Evolutionary conservation across 37 sponge, comb jelly and placozoan species (phyloP).

Genomic region (Chondrilla cf. caribensis): DNA sequence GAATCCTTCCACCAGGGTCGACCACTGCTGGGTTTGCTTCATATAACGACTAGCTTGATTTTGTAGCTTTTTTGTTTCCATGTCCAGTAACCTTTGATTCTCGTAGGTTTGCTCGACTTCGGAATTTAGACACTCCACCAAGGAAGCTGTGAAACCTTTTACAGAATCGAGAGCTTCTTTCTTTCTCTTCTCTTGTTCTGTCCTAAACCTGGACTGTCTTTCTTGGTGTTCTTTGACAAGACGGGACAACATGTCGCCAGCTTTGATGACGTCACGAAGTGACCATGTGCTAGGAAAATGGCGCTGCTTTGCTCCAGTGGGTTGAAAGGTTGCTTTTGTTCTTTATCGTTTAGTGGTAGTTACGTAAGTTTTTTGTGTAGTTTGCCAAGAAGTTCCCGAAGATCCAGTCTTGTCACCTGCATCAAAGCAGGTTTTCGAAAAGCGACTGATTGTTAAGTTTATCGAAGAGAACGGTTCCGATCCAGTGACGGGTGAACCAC

Average conservation of each 20-base stretch:
- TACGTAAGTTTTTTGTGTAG: not conserved
- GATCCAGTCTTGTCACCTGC: slow-evolving; percentile 94
- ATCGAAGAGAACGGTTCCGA: slow-evolving; percentile 88
- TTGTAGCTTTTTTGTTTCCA: slow-evolving; percentile 75
- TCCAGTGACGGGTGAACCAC: slow-evolving; percentile 92
- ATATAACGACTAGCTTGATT: slow-evolving; percentile 70
- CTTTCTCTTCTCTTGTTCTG: slow-evolving; percentile 72
- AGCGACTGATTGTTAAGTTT: slow-evolving; percentile 87
- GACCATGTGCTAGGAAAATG: slow-evolving; percentile 43
- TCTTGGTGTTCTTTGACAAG: slow-evolving; percentile 84
- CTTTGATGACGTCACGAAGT: not conserved
- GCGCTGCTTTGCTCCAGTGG: slow-evolving; percentile 92
- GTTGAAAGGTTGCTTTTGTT: slow-evolving; percentile 10
- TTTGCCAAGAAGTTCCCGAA: slow-evolving; percentile 94
- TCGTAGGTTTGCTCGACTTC: slow-evolving; percentile 89
- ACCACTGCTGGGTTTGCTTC: slow-evolving; percentile 90
- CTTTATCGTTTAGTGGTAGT: not conserved
- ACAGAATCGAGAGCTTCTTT: slow-evolving; percentile 74
- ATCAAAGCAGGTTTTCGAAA: slow-evolving; percentile 91
- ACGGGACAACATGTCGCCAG: slow-evolving; percentile 70
- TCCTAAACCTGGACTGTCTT: slow-evolving; percentile 64
- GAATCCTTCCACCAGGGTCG: slow-evolving; percentile 85
- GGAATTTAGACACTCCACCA: slow-evolving; percentile 80
- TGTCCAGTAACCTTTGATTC: slow-evolving; percentile 85
- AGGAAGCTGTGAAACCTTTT: slow-evolving; percentile 61